Base-by-base conservation (phyloP, 1,140 invertebrate genomes). In the Hydropsyche tenuis region DNA sequence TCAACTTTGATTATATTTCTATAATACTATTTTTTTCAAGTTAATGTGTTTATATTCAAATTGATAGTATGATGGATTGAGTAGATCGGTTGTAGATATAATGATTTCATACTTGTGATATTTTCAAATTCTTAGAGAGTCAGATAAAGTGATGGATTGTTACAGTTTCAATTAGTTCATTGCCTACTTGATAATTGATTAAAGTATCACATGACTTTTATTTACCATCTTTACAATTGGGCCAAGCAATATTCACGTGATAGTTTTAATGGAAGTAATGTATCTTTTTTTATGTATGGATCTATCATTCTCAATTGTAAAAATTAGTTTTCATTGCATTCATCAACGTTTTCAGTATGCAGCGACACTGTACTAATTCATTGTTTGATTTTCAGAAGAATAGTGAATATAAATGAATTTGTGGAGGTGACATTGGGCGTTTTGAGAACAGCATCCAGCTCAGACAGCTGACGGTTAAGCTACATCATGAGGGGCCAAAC, bases 401-500 rank as follows among this genome's bases (percentile, higher is more conserved):
- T 3, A 64, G 42, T n/a, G 45, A 27, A 30, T 23, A 42, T 30
- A 12, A 70, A 72, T 72, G 70, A 62, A 64, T 45, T 14, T 64
- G 70, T 42, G 16, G 14, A 72, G 72, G 75, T 74, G 72, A 74
- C 56, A 63, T 27, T 77, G 60, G 53, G 62, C 66, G 25, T 18
- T 37, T 48, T 68, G 72, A 27, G 27, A 43, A 37, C 30, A 37
- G 53, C 42, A 72, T 72, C 56, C 53, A 45, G n/a, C 25, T 43
- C 53, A 14, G 30, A 20, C 7, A 18, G 14, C 18, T 11, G 56
- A 63, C 25, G 45, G 43, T n/a, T 23, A 18, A 22, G n/a, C 20
- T 75, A 77, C 65, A 81, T 80, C 64, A 79, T 79, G 78, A 80
- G 80, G 43, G 45, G 53, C 70, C 81, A 80, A 65, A 85, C 82